phyloP scores from a whole-genome alignment of 2,888 invertebrate species.

The Blera fallax region DNA sequence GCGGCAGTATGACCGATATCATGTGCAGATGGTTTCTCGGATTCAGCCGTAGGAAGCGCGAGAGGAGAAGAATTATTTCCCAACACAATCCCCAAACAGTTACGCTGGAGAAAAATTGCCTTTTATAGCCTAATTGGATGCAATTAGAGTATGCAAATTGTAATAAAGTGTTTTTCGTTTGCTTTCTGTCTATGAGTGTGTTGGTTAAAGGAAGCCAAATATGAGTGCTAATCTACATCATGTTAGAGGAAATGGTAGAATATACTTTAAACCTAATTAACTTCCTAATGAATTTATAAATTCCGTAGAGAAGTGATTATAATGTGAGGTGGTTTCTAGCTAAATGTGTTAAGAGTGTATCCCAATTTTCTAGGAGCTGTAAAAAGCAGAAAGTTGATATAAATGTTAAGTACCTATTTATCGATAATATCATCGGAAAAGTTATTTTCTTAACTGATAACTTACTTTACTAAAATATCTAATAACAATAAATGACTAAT shows the following conservation, averaged over 20 bases:
- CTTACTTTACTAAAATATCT: too few species aligned
- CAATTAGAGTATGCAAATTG: conserved; percentile 70
- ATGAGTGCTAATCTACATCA: conserved; percentile 2
- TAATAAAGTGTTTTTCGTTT: conserved; percentile 58
- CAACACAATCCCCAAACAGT: conserved; percentile 21
- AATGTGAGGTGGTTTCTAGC: background rate
- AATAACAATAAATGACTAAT: too few species aligned
- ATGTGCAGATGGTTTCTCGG: conserved; percentile 42
- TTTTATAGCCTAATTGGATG: conserved; percentile 63
- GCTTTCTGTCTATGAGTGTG: background rate
- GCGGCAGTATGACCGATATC: background rate
- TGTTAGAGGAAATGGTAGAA: background rate
- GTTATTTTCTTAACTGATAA: too few species aligned
- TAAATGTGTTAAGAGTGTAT: background rate
- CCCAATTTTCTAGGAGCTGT: background rate
- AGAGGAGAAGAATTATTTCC: conserved; percentile 51
- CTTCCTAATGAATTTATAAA: conserved; percentile 59
- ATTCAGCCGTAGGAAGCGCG: background rate
- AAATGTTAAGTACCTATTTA: too few species aligned
- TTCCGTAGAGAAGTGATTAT: conserved; percentile 25
- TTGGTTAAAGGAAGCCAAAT: conserved; percentile 5
- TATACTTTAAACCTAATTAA: conserved; percentile 39
- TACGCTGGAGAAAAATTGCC: conserved; percentile 53
- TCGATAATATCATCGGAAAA: too few species aligned
- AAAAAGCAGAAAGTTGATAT: background rate